Percentiles rank a stretch among this genome's conserved stretches.
phyloP scores from a whole-genome alignment of 2,113 vertebrate species.

The Sapayoa aenigma region DNA sequence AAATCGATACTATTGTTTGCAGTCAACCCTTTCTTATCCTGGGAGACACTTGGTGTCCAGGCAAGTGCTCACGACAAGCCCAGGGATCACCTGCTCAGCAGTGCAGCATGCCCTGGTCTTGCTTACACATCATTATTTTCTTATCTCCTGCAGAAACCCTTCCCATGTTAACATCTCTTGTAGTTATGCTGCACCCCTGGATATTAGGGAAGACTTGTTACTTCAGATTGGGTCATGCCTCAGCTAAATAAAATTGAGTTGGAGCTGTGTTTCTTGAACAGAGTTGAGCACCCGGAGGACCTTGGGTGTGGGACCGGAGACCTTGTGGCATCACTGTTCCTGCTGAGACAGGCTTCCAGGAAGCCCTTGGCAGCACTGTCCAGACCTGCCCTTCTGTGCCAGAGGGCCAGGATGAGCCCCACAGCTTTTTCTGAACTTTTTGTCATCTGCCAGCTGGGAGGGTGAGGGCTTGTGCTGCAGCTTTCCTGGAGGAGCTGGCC shows the following conservation, averaged over 20 bases:
- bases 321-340: not conserved
- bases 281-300: not conserved
- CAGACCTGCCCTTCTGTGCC: not conserved
- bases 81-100: not conserved
- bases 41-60: not conserved
- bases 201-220: not conserved
- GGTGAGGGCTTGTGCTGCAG: not conserved
- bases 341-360: not conserved
- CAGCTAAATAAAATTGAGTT: not conserved
- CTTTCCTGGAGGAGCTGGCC: not conserved
- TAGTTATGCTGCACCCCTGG: not conserved
- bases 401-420: not conserved
- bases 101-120: not conserved
- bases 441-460: not conserved
- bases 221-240: not conserved
- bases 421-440: not conserved
- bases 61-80: not conserved
- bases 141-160: not conserved
- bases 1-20: not conserved
- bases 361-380: not conserved
- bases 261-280: not conserved
- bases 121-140: not conserved
- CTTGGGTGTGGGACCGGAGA: not conserved
- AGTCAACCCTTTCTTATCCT: not conserved
- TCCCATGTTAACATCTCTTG: too few relatives aligned